Conservation (phyloP, 1,140 invertebrate genomes). For the Drosophila rhopaloa region DNA sequence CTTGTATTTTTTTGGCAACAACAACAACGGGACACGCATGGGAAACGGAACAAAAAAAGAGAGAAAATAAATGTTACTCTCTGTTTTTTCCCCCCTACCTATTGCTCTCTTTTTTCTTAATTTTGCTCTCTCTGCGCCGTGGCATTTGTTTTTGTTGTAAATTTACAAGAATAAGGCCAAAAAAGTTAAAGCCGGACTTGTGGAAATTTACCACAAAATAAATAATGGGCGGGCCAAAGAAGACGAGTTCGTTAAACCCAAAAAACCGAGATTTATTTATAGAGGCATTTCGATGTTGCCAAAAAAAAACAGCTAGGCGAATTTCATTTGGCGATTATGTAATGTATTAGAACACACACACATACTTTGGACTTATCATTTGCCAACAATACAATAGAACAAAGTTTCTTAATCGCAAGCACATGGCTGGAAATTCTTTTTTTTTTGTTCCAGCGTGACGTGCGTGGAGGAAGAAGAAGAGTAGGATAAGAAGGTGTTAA, state of each 20-base stretch:
- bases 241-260: constrained; percentile 64
- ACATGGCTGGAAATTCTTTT: constrained; percentile 53
- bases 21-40: constrained; percentile 60
- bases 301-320: constrained; percentile 72
- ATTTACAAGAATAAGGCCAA: constrained; percentile 64
- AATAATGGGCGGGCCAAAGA: constrained; percentile 14
- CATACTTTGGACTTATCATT: constrained; percentile 40
- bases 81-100: background rate
- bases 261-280: constrained; percentile 59
- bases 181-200: constrained; percentile 54
- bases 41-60: constrained; percentile 30
- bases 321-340: constrained; percentile 64
- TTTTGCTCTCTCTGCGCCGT: constrained; percentile 11
- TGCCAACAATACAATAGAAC: constrained; percentile 27
- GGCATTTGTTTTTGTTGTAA: constrained; percentile 53
- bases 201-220: constrained; percentile 55
- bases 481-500: constrained; percentile 22
- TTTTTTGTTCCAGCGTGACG: constrained; percentile 53
- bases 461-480: constrained; percentile 23
- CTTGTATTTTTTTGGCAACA: constrained; percentile 39
- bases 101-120: background rate
- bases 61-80: constrained; percentile 3
- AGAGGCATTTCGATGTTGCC: constrained; percentile 57
- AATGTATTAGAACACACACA: constrained; percentile 44
- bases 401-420: constrained; percentile 69